Evolutionary conservation across 2,888 invertebrate genomes (phyloP).

Genomic region (Agrotis ipsilon): DNA sequence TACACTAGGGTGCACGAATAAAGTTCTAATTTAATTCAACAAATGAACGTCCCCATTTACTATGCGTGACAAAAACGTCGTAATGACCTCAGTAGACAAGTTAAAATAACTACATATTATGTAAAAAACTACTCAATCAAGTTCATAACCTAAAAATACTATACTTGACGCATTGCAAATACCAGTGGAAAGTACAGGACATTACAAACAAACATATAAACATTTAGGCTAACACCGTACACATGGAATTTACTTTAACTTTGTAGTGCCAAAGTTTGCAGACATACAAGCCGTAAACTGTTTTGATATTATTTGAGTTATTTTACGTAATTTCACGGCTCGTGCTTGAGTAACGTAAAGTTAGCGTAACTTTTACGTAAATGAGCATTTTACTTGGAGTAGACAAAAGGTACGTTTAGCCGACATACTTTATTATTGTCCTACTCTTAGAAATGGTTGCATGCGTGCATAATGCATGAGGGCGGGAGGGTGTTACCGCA

Average conservation of each 20-base stretch:
- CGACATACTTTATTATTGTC: neutral
- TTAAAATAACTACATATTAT: too few relatives aligned
- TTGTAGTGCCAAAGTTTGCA: slow-evolving; percentile 21
- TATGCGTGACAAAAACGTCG: too few relatives aligned
- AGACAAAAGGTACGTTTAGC: neutral
- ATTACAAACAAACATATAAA: slow-evolving; percentile 7
- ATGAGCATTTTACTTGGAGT: neutral
- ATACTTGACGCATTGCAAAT: neutral
- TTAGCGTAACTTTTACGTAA: neutral
- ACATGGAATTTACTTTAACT: slow-evolving; percentile 22
- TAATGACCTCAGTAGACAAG: too few relatives aligned
- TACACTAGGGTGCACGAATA: too few relatives aligned
- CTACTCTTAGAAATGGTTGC: too few relatives aligned
- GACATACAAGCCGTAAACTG: slow-evolving; percentile 1
- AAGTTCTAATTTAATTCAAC: too few relatives aligned
- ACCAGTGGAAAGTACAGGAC: neutral
- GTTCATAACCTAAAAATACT: neutral
- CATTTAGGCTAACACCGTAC: slow-evolving; percentile 4
- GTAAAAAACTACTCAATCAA: neutral
- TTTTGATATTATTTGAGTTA: slow-evolving; percentile 36
- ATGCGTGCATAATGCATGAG: too few relatives aligned
- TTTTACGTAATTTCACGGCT: neutral
- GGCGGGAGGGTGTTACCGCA: too few relatives aligned
- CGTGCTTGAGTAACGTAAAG: neutral
- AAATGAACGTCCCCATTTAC: too few relatives aligned